A percentile compares a stretch with the other conserved stretches of the same genome.
Evolutionary conservation across 2,113 vertebrate species (phyloP).

Genomic region (Tetraodon nigroviridis): DNA sequence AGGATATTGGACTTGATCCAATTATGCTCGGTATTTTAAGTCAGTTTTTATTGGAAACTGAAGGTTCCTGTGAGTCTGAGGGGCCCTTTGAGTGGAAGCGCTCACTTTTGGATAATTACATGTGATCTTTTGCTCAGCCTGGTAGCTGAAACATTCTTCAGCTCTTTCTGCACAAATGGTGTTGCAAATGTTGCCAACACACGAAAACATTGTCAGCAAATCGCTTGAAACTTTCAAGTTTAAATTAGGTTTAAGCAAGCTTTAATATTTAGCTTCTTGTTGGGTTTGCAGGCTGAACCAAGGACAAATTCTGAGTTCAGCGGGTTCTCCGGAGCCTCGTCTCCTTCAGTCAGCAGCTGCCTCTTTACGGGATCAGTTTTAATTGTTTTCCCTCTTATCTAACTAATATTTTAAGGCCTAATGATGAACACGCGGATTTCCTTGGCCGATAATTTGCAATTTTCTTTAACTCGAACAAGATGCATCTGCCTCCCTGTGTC

Average conservation of each 20-base stretch:
- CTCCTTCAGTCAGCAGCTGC: no score
- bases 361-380: no score
- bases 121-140: slow-evolving; percentile 18
- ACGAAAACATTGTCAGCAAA: neutral
- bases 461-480: slow-evolving; percentile 40
- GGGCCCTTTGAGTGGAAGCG: slow-evolving; percentile 37
- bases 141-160: slow-evolving; percentile 30
- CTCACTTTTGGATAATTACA: slow-evolving; percentile 11
- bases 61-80: slow-evolving; percentile 25
- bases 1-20: slow-evolving; percentile 37
- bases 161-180: neutral
- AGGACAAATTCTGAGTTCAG: no score
- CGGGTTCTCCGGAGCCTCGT: no score
- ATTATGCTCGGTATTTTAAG: slow-evolving; percentile 23
- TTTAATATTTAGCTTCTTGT: no score
- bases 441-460: slow-evolving; percentile 19
- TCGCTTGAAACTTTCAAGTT: neutral
- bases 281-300: no score
- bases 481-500: slow-evolving; percentile 3
- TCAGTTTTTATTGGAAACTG: slow-evolving; percentile 36
- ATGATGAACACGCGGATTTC: slow-evolving; percentile 32
- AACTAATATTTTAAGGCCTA: slow-evolving; percentile 16
- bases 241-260: no score
- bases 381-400: no score
- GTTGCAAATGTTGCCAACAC: neutral